phyloP scores from a whole-genome alignment of 1,140 invertebrate genomes.

The Procambarus virginalis region DNA sequence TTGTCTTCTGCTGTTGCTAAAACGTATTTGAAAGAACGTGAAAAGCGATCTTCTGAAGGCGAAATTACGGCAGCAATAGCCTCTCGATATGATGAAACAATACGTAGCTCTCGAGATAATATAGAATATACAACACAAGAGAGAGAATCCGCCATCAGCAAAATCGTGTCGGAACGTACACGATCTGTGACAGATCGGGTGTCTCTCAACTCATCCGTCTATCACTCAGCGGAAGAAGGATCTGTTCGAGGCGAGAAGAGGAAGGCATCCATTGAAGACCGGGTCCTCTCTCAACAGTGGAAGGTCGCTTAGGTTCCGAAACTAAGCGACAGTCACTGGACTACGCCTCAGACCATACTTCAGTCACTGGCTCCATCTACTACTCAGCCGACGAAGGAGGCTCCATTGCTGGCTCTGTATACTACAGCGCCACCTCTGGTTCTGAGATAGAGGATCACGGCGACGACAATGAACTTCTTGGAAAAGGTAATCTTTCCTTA shows the following conservation, averaged over 20 bases:
- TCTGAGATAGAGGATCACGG: slow-evolving; percentile 68
- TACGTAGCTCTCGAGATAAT: slow-evolving; percentile 52
- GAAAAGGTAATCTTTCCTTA: slow-evolving; percentile 47
- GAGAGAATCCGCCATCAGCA: neutral
- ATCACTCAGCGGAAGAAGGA: slow-evolving; percentile 40
- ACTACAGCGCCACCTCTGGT: slow-evolving; percentile 68
- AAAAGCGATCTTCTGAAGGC: slow-evolving; percentile 3
- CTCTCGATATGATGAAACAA: slow-evolving; percentile 53
- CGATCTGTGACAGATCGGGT: neutral
- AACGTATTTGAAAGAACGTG: slow-evolving; percentile 6
- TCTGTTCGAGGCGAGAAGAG: slow-evolving; percentile 57
- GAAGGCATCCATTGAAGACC: slow-evolving; percentile 39
- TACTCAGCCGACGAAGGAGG: slow-evolving; percentile 69
- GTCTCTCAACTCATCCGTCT: slow-evolving; percentile 11
- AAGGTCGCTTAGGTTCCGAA: slow-evolving; percentile 44
- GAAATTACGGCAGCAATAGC: slow-evolving; percentile 43
- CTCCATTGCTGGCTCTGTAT: slow-evolving; percentile 67
- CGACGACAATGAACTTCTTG: slow-evolving; percentile 54
- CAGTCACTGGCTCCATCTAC: slow-evolving; percentile 67
- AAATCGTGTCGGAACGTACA: slow-evolving; percentile 3
- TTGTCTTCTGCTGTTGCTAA: slow-evolving; percentile 25
- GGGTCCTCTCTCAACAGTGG: slow-evolving; percentile 17
- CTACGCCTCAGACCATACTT: slow-evolving; percentile 55
- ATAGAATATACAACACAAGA: slow-evolving; percentile 34
- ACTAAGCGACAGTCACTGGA: slow-evolving; percentile 56